phyloP scores from a whole-genome alignment of 2,113 vertebrate species.

The Tetrax tetrax region DNA sequence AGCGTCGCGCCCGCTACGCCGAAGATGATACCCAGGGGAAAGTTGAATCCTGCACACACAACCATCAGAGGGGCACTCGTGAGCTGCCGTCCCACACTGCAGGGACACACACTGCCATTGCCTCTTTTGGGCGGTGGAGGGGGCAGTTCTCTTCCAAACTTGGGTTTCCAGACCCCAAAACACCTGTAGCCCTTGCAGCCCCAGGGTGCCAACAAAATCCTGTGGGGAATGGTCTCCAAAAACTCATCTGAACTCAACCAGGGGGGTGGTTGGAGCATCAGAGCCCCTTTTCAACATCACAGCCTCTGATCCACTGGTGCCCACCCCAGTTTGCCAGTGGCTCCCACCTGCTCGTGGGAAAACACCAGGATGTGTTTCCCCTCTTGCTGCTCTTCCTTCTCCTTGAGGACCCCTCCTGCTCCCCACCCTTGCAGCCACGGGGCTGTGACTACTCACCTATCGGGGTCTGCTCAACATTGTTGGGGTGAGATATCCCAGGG shows the following conservation, averaged over 20 bases:
- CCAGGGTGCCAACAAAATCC: not conserved
- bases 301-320: not conserved
- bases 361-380: not conserved
- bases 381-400: not conserved
- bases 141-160: not conserved
- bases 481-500: not conserved
- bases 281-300: not conserved
- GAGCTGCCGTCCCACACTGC: accelerated
- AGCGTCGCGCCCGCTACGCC: not conserved
- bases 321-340: not conserved
- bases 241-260: not conserved
- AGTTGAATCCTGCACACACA: not conserved
- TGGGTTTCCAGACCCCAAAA: not conserved
- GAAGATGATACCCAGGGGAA: not conserved
- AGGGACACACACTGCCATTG: not conserved
- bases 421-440: not conserved
- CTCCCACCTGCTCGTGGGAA: not conserved
- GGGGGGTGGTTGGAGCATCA: not conserved
- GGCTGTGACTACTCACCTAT: not conserved
- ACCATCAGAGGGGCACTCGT: not conserved
- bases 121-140: too few relatives aligned
- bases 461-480: not conserved
- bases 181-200: not conserved
- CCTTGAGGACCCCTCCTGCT: not conserved
- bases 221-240: not conserved